phyloP scores from a whole-genome alignment of 2,888 invertebrate genomes.

The Boloria euphrosyne region DNA sequence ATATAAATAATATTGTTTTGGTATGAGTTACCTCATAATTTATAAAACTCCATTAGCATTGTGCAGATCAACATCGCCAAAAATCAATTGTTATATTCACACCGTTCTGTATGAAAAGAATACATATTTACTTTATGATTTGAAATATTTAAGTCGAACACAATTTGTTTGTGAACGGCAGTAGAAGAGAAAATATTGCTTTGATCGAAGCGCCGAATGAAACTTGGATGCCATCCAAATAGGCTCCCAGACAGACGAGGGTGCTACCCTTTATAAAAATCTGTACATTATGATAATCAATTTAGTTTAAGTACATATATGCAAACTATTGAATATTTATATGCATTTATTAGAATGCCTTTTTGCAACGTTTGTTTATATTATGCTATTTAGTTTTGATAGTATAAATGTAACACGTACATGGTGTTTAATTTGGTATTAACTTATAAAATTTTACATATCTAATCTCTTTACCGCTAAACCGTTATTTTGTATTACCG shows the following conservation, averaged over 20 bases:
- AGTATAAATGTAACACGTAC: no score
- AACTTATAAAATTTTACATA: no score
- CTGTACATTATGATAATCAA: conserved; percentile 18
- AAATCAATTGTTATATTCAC: conserved; percentile 6
- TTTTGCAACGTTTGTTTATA: not conserved
- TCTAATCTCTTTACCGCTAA: no score
- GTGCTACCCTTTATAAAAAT: conserved; percentile 17
- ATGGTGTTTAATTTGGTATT: no score
- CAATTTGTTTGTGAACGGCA: conserved; percentile 37
- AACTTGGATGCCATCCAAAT: conserved; percentile 43
- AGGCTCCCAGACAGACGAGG: conserved; percentile 31
- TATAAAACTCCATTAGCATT: not conserved
- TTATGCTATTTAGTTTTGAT: no score
- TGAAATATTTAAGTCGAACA: conserved; percentile 24
- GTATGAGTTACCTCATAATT: no score
- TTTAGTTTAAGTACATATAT: conserved; percentile 4
- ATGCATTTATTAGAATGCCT: not conserved
- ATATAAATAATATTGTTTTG: no score
- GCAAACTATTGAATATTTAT: conserved; percentile 4
- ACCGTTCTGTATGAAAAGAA: conserved; percentile 14
- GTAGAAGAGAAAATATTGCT: conserved; percentile 40
- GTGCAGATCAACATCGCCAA: not conserved
- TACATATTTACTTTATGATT: conserved; percentile 21
- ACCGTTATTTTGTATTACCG: no score
- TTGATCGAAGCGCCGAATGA: conserved; percentile 44